Base-by-base conservation (phyloP, 1,140 invertebrate species). In the Drosophila lowei region DNA sequence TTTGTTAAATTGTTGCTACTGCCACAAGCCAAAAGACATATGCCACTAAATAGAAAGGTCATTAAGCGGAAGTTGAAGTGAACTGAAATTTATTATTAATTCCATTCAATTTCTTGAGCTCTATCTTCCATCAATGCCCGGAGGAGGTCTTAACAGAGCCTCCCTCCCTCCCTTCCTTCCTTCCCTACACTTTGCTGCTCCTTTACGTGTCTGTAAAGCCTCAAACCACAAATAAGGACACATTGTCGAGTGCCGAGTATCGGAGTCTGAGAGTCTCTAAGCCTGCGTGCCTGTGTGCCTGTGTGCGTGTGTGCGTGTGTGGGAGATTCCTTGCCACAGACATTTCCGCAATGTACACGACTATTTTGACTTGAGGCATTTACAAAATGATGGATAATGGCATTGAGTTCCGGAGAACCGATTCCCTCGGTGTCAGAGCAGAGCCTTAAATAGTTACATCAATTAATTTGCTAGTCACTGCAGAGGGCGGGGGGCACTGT, bases 331-430 rank as follows among this genome's bases (percentile, higher is more conserved):
- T 38, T 38, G 77, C 57, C 77, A 46, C 60, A 84, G 67, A 72
- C 81, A 77, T 80, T 81, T 85, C 81, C 81, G 72, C 72, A 70
- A 80, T 71, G 83, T 88, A 38, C 34, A 38, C 11, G 34, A 38
- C 34, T 38, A 83, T 88, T 88, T 79, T 76, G 83, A 83, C 84
- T 88, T 83, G 78, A 56, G 75, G 65, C 83, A 76, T 75, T 68
- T 56, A 59, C 67, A 41, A 66, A 71, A 88, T 88, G 79, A 89
- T 88, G 84, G 84, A 88, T 84, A 88, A 88, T 88, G 78, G 84
- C 84, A 71, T 89, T 89, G 73, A 88, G 79, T 86, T 86, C 65
- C 34, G 34, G 64, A 64, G 53, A 58, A 85, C 55, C 38, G 43
- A 64, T 57, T 73, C 43, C 41, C 18, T 13, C 15, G 18, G 25